Evolutionary conservation across 1,140 invertebrate species (phyloP).

Genomic region (Cyrtorhinus lividipennis): DNA sequence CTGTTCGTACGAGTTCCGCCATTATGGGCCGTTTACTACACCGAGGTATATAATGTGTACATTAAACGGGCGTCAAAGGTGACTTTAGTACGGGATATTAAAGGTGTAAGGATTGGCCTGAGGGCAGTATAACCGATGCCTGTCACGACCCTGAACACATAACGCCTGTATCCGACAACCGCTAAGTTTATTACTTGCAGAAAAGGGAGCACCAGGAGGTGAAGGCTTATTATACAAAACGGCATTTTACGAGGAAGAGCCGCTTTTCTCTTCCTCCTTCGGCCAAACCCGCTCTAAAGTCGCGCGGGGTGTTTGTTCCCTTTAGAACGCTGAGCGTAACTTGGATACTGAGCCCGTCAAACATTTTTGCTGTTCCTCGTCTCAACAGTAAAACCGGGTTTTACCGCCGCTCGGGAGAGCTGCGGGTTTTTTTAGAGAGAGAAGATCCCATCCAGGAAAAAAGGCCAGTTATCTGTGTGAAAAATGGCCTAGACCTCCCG

Average conservation of each 20-base stretch:
- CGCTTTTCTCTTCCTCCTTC: neutral
- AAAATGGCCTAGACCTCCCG: slow-evolving; percentile 3
- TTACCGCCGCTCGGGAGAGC: neutral
- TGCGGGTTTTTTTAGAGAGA: neutral
- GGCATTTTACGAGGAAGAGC: neutral
- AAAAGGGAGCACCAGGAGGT: neutral
- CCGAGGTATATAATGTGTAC: slow-evolving; percentile 7
- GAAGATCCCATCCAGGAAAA: neutral
- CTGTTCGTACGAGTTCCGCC: too few species aligned
- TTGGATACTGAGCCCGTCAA: too few species aligned
- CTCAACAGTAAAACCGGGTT: neutral
- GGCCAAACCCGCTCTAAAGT: neutral
- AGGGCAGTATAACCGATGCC: slow-evolving; percentile 6
- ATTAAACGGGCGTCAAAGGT: slow-evolving; percentile 8
- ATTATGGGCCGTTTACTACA: too few species aligned
- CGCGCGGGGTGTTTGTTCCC: too few species aligned
- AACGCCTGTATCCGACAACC: slow-evolving; percentile 7
- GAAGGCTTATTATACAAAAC: slow-evolving; percentile 6
- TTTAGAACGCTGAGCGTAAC: too few species aligned
- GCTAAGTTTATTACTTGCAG: neutral
- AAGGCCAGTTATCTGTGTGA: slow-evolving; percentile 4
- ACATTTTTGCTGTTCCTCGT: too few species aligned
- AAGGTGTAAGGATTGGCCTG: slow-evolving; percentile 9
- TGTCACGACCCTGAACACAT: neutral
- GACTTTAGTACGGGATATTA: slow-evolving; percentile 1